Base-by-base conservation (phyloP, 1,140 invertebrate species). In the Calliopsis andreniformis region DNA sequence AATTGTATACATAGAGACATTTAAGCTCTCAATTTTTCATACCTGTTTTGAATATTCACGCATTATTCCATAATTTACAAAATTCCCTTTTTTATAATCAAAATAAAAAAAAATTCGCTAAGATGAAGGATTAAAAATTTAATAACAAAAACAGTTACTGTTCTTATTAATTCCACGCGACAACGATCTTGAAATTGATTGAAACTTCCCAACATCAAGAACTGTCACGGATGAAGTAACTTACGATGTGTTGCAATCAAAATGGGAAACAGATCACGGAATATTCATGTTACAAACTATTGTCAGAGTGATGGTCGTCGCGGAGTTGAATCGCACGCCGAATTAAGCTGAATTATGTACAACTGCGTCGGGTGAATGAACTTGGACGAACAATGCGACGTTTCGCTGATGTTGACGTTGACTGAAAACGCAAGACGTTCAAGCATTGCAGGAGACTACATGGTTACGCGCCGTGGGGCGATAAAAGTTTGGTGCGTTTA, bases 261-360 rank as follows among this genome's bases (percentile, higher is more conserved):
- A 71, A 71, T 51, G 69, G 69, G 45, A 42, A 63, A 63, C 58
- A 71, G 69, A 63, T 71, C 69, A 16, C 30, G 58, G 56, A 63
- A 63, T 71, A 71, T 71, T 71, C 69, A 51, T 39, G 58, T 71
- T 51, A 28, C 30, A 25, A 63, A 71, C 58, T 49, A 63, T 51
- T 20, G 58, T 16, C 23, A 3, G 56, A 25, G 20, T 12, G 61
- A 49, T 42, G 68, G 28, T n/a, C 39, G 18, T 32, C 3, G 23
- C 32, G 10, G 45, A 18, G 58, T 14, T 35, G 43, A 20, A 62
- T 62, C 23, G 32, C 30, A 3, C 18, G 49, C 7, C 49, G 56
- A 35, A 61, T 25, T 20, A 30, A 7, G 8, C 32, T 10, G 30
- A 47, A 23, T 32, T 42, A 62, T 49, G 28, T 69, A 58, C 51